Evolutionary conservation across 2,797 vertebrate genomes (phyloP).

Genomic region (Chaenodraco wilsoni): DNA sequence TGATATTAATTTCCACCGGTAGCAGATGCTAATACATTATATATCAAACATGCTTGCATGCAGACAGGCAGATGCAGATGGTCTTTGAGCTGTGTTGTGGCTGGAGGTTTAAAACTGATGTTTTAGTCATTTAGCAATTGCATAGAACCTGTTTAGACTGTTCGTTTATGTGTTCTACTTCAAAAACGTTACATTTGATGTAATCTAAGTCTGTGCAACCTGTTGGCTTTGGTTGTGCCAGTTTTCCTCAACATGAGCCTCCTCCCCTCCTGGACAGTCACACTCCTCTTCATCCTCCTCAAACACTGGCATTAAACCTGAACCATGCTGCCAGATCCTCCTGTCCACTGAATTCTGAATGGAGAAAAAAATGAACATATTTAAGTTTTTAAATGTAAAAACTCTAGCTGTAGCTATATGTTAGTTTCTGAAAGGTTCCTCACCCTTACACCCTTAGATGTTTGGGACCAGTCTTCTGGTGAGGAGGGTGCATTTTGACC

Average conservation of each 20-base stretch:
- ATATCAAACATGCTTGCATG: conserved; percentile 16
- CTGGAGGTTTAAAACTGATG: conserved; percentile 6
- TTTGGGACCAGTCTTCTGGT: conserved; percentile 53
- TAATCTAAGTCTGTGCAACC: conserved; percentile 44
- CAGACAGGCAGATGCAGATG: conserved; percentile 2
- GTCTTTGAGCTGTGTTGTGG: background rate
- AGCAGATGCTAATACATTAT: conserved; percentile 23
- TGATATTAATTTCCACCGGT: conserved; percentile 40
- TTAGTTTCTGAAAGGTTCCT: conserved; percentile 1
- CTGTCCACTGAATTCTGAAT: conserved; percentile 67
- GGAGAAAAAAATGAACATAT: background rate
- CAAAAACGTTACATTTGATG: background rate
- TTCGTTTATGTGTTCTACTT: background rate
- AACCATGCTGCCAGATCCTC: conserved; percentile 61
- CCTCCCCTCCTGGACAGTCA: conserved; percentile 32
- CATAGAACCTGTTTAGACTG: background rate
- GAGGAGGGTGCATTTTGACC: conserved; percentile 42
- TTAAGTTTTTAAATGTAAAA: no score
- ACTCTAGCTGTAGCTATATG: background rate
- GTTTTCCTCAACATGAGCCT: conserved; percentile 38
- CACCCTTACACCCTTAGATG: conserved; percentile 70
- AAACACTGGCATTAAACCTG: conserved; percentile 60
- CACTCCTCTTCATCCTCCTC: conserved; percentile 63
- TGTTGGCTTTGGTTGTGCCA: conserved; percentile 45
- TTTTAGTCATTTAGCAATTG: conserved; percentile 18